Base-by-base conservation (phyloP, 2,888 invertebrate species). In the Coremacera marginata region DNA sequence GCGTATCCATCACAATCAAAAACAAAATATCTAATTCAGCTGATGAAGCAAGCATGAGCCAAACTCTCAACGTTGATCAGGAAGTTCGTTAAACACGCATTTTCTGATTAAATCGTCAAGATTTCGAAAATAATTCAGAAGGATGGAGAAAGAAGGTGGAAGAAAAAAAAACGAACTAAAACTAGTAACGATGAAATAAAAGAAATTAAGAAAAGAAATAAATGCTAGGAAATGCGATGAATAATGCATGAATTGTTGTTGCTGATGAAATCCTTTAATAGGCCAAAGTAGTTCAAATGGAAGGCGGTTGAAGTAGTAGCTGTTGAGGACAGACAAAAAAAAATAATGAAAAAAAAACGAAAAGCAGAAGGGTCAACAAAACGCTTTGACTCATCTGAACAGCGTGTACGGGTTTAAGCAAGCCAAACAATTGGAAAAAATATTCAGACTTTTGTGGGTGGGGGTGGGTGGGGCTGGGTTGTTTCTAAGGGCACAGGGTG, bases 241-340 rank as follows among this genome's bases (percentile, higher is more conserved):
- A 87, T 87, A 86, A 87, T 86, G 84, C 84, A 87, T 87, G 86
- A 85, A 82, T 80, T 14, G 72, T 72, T 60, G 72, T 72, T 25
- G 62, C 9, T 60, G 34, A 37, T n/a, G 63, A 62, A 72, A 72
- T 72, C 72, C 60, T 72, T 62, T 60, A 72, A 62, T 62, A 72
- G 72, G 60, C 72, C 62, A 49, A 22, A 60, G 31, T 51, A 57
- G 55, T 31, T 70, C 67, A 31, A 31, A 25, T 57, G 34, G 57
- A 7, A 27, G 37, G 51, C 22, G 31, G 27, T 27, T 25, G 51
- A 51, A 16, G n/a, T 34, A 34, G 34, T 34, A 9, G 55, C 19
- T 55, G 34, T 9, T 68, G 25, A 16, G 44, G 25, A 27, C 51
- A 34, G 51, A 60, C 22, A 51, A 8, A 55, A 8, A 65, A 19